These are phyloP conservation scores for Oncorhynchus gorbuscha DNA, from an alignment of 2,113 vertebrate genomes.

Conservation along the genomic window DNA sequence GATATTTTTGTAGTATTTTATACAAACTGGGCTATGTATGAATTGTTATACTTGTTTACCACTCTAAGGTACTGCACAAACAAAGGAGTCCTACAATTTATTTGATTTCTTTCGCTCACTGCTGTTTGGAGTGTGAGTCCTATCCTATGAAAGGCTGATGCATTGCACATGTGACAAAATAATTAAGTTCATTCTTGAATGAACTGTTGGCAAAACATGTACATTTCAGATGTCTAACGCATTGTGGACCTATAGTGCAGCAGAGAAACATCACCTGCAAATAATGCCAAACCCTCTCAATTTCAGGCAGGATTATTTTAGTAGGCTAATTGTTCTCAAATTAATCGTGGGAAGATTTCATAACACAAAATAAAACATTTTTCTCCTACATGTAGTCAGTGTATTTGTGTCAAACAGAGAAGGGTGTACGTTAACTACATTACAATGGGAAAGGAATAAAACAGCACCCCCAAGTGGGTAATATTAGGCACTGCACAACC, in stretches of 20 bases:
- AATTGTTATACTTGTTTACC: background rate
- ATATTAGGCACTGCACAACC: background rate
- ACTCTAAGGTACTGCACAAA: too few relatives aligned
- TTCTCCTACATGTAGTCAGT: background rate
- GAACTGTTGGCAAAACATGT: background rate
- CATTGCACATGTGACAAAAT: background rate
- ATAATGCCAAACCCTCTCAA: background rate
- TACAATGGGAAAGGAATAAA: background rate
- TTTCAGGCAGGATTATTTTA: background rate
- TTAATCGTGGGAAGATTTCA: background rate
- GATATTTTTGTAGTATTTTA: constrained; percentile 8
- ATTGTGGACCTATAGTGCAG: background rate
- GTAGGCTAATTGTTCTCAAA: background rate
- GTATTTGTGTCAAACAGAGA: background rate
- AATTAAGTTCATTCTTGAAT: background rate
- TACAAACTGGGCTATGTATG: background rate
- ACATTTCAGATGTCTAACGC: background rate
- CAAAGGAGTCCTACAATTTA: too few relatives aligned
- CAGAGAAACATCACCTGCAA: background rate
- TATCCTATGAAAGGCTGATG: background rate
- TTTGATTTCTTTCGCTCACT: too few relatives aligned
- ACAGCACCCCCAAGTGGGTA: background rate
- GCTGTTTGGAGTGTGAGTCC: background rate
- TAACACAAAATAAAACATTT: background rate
- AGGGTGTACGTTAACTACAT: background rate